Conservation (phyloP, 2,113 vertebrate genomes). For the Pluvialis apricaria region DNA sequence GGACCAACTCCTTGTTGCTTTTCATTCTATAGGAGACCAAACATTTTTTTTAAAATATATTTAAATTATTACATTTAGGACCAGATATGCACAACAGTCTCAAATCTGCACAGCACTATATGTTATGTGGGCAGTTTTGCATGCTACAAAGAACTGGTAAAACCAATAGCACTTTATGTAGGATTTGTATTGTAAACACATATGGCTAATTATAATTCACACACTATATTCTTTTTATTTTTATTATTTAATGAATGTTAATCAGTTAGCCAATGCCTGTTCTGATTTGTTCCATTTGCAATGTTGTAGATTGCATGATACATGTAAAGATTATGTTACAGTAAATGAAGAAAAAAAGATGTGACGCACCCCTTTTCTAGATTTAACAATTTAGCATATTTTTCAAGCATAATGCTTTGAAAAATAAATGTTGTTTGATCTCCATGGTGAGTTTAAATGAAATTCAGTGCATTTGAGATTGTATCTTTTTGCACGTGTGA, state of each 20-base stretch:
- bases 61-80: background rate
- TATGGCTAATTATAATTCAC: background rate
- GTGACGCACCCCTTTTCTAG: background rate
- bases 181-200: background rate
- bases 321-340: background rate
- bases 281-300: background rate
- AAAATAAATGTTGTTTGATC: background rate
- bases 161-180: background rate
- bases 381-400: background rate
- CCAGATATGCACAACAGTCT: background rate
- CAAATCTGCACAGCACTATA: background rate
- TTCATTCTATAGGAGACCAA: background rate
- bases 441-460: background rate
- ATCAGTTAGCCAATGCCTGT: background rate
- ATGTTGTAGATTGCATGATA: background rate
- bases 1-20: background rate
- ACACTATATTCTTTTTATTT: background rate
- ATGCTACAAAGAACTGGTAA: background rate
- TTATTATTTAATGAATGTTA: background rate
- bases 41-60: background rate
- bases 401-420: background rate
- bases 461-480: background rate
- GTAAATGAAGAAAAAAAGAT: background rate
- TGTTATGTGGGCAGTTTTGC: background rate
- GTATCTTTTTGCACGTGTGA: background rate